Percentiles rank a stretch among this genome's conserved stretches.
Conservation (phyloP, 2,797 vertebrate genomes). For the Fratercula arctica region DNA sequence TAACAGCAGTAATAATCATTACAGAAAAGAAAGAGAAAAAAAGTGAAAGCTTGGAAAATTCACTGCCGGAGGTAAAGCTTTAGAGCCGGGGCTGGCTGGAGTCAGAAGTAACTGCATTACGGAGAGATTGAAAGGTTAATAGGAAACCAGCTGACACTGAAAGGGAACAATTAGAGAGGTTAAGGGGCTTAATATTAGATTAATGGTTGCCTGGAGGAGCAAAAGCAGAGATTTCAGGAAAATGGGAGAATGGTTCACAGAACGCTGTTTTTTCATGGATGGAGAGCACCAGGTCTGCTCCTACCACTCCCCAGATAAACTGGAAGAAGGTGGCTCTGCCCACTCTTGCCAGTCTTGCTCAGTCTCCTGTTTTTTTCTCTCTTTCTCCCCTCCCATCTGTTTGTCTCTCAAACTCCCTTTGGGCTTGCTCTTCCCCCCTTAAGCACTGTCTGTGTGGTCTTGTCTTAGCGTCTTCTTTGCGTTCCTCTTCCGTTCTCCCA, state of each 20-base stretch:
- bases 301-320: neutral
- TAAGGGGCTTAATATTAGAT: constrained; percentile 73
- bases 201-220: constrained; percentile 62
- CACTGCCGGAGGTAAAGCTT: constrained; percentile 66
- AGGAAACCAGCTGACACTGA: constrained; percentile 71
- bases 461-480: neutral
- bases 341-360: neutral
- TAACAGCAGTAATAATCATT: constrained; percentile 48
- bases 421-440: neutral
- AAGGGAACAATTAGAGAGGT: constrained; percentile 72
- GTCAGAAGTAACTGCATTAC: constrained; percentile 70
- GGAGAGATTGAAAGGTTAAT: constrained; percentile 74
- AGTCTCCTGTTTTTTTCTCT: neutral
- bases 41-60: constrained; percentile 56
- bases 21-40: neutral
- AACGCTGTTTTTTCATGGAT: neutral
- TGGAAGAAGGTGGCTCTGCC: neutral
- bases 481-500: neutral
- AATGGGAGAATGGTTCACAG: neutral
- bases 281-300: neutral
- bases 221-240: constrained; percentile 71
- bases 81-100: constrained; percentile 43
- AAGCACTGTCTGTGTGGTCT: neutral
- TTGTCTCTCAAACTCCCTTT: neutral
- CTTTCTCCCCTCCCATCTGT: neutral